Base-by-base conservation (phyloP, 2,113 vertebrate species). In the Dryoscopus gambensis region DNA sequence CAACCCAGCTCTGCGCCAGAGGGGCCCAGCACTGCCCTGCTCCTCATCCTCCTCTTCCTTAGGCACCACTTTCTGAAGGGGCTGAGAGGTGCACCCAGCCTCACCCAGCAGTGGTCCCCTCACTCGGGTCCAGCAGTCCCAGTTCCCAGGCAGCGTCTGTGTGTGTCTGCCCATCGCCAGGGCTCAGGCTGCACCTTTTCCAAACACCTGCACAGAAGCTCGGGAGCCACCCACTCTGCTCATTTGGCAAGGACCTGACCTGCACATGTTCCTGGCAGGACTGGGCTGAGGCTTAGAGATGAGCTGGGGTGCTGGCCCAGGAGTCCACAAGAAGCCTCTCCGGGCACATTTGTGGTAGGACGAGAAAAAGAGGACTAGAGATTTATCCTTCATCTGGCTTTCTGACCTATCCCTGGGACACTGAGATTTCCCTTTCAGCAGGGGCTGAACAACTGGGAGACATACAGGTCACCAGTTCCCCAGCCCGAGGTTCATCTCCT, bases 71-170 rank as follows among this genome's bases (percentile, higher is more conserved):
- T 10, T 70, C n/a, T 25, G 60, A 8, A 53, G 52, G n/a, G 65
- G 44, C 31, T 17, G 52, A 37, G 46, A 44, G 28, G 42, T 24
- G 39, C 47, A 30, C 22, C 49, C 70, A 60, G 33, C 50, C 27
- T 33, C 35, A 35, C 37, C 65, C 40, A 67, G 50, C 18, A 30
- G 13, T 0, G 4, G 11, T 44, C 12, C 27, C 27, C 44, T 65
- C 50, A 2, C 28, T 44, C 18, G 37, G 37, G 10, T n/a, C 6
- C 59, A 40, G 44, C 0, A 0, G 3, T 33, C 33, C 76, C 59
- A 42, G 42, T 2, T 67, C 46, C 64, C 0, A 1, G 28, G 63
- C 65, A 59, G 23, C 31, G 78, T 35, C 53, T 78, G 3, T 64
- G 57, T 40, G 73, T 47, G 6, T 13, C 44, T 77, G 78, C 40